Base-by-base conservation (phyloP, 2,113 vertebrate species). In the Etheostoma spectabile region DNA sequence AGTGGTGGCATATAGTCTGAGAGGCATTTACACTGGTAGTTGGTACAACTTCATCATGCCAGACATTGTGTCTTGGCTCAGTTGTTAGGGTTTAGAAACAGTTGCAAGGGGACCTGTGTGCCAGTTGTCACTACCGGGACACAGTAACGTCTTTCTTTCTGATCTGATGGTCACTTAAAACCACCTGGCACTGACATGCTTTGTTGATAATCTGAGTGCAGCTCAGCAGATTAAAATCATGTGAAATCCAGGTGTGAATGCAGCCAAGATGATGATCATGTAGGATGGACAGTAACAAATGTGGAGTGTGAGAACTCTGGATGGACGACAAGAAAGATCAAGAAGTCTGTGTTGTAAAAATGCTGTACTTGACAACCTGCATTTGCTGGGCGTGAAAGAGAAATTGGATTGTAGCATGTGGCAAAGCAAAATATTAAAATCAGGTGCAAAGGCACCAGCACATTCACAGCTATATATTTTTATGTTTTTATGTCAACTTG, bases 1-100 rank as follows among this genome's bases (percentile, higher is more conserved):
- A 2, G 19, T 8, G 8, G 76, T 8, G 5, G 33, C 57, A 46
- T 13, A 5, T 5, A 55, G 11, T 38, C 14, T 3, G 15, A 27
- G 16, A 60, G 24, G 27, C 19, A 4, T 70, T 53, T 14, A n/a
- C 49, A 2, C 21, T 71, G 56, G 15, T 56, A 48, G 52, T 24
- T 64, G 49, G 21, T 64, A 30, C 60, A 56, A 10, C 60, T 27
- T 21, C 59, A 8, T 10, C 48, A 12, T 38, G 77, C 60, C 67
- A 51, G 55, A 48, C 63, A 5, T 14, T 68, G 62, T 78, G 68
- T 63, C 27, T 78, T 78, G 79, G 79, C 74, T 81, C 62, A 4
- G 63, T 46, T 52, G 55, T 38, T n/a, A 35, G 45, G 62, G 24
- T 78, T 69, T 51, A 55, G 53, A 66, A 65, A 51, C 12, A 49